phyloP scores from a whole-genome alignment of 2,888 invertebrate species.

The Euplexia lucipara region DNA sequence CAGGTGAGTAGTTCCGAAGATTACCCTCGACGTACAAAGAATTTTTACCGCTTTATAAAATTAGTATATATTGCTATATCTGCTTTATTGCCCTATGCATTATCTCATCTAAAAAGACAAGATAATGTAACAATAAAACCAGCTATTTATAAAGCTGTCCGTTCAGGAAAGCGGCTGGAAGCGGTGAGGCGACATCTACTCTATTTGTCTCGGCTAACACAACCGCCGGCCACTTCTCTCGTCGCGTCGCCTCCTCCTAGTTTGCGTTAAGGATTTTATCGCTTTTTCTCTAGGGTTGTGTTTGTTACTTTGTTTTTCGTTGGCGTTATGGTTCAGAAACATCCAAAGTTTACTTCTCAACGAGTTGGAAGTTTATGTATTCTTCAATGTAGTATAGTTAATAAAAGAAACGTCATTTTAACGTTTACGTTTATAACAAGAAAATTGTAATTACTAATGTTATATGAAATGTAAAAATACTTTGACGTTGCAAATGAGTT shows the following conservation, averaged over 20 bases:
- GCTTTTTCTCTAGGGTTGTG: conserved; percentile 78
- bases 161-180: conserved; percentile 74
- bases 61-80: conserved; percentile 41
- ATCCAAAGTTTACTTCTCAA: conserved; percentile 40
- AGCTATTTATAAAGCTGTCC: conserved; percentile 83
- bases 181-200: conserved; percentile 81
- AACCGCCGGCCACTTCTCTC: conserved; percentile 83
- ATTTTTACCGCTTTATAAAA: too few relatives aligned
- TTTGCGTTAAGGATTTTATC: conserved; percentile 86
- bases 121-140: conserved; percentile 78
- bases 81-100: conserved; percentile 48
- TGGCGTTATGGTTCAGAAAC: conserved; percentile 57
- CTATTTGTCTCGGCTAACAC: conserved; percentile 86
- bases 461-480: conserved; percentile 10
- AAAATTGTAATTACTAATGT: neutral
- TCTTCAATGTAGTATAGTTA: conserved; percentile 22
- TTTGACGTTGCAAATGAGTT: conserved; percentile 30
- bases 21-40: too few relatives aligned
- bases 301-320: conserved; percentile 68
- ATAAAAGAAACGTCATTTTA: conserved; percentile 4
- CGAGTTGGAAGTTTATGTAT: conserved; percentile 24
- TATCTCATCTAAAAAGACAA: conserved; percentile 54
- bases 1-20: too few relatives aligned
- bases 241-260: conserved; percentile 78
- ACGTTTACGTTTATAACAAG: neutral